Percentiles rank a stretch among this genome's conserved stretches.
These are phyloP conservation scores for Antennarius striatus DNA, from an alignment of 2,113 vertebrate genomes.

Conservation along the genomic window DNA sequence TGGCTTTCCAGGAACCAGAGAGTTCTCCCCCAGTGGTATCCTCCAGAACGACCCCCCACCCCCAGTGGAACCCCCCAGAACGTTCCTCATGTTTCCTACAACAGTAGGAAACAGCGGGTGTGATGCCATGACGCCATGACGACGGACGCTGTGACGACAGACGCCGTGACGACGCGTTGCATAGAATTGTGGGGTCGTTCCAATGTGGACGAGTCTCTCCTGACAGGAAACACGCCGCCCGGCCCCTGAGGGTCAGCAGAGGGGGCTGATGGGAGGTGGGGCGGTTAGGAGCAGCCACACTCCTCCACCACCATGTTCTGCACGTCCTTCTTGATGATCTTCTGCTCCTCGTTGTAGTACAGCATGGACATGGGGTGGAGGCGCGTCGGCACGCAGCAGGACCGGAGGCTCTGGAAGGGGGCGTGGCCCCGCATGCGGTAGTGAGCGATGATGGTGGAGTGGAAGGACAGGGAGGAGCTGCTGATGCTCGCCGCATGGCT, in stretches of 20 bases:
- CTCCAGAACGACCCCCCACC: conserved; percentile 57
- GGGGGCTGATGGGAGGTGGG: conserved; percentile 44
- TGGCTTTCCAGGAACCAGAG: conserved; percentile 83
- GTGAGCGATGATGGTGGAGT: conserved; percentile 95
- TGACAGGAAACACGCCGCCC: conserved; percentile 44
- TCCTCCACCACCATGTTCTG: conserved; percentile 99
- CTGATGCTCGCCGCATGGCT: conserved; percentile 89
- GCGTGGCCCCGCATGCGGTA: conserved; percentile 92
- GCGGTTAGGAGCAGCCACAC: conserved; percentile 95
- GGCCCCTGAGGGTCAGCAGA: conserved; percentile 61
- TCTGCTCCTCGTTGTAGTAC: conserved; percentile 96
- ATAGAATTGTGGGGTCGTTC: conserved; percentile 87
- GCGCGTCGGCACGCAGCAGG: conserved; percentile 94
- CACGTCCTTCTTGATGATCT: conserved; percentile 98
- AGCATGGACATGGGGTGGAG: conserved; percentile 97
- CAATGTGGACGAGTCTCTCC: conserved; percentile 63
- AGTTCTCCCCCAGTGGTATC: conserved; percentile 48
- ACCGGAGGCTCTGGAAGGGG: conserved; percentile 91
- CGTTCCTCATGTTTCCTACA: conserved; percentile 11
- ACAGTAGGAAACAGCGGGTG: conserved; percentile 7
- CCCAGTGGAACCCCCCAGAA: conserved; percentile 67
- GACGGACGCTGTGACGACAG: not conserved
- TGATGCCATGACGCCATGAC: not conserved
- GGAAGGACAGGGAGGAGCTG: conserved; percentile 90
- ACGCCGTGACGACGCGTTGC: conserved; percentile 77